These are phyloP conservation scores for Stomatorhinus walkeri DNA, from an alignment of 2,797 vertebrate genomes.

Conservation along the genomic window DNA sequence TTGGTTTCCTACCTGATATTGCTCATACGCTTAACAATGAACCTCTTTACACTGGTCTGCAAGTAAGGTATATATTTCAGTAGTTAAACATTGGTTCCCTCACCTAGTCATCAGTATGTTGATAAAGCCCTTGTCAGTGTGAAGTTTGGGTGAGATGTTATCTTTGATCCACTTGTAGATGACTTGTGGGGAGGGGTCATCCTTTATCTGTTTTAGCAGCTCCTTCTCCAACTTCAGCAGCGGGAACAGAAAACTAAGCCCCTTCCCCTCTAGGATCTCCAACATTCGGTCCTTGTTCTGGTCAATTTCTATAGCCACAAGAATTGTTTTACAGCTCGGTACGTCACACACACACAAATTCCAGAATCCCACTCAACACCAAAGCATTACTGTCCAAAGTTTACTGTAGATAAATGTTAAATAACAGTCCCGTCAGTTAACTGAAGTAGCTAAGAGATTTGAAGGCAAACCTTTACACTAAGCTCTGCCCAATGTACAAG, in stretches of 20 bases:
- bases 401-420: background rate
- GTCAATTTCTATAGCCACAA: constrained; percentile 76
- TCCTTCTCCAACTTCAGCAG: constrained; percentile 98
- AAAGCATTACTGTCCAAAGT: background rate
- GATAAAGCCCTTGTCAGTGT: constrained; percentile 97
- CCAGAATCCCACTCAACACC: background rate
- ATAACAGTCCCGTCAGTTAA: background rate
- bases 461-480: background rate
- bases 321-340: background rate
- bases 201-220: constrained; percentile 89
- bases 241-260: constrained; percentile 93
- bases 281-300: constrained; percentile 98
- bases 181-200: constrained; percentile 90
- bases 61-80: background rate
- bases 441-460: background rate
- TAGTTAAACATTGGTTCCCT: background rate
- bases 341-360: background rate
- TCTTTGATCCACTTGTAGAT: constrained; percentile 99
- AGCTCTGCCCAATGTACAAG: background rate
- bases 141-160: constrained; percentile 95
- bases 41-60: background rate
- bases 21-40: background rate
- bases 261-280: constrained; percentile 95
- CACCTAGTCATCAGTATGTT: constrained; percentile 99
- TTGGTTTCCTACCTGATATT: constrained; percentile 29